Percentiles rank a stretch among this genome's conserved stretches.
These are phyloP conservation scores for Hylaeus anthracinus DNA, from an alignment of 1,140 invertebrate genomes.

Conservation along the genomic window DNA sequence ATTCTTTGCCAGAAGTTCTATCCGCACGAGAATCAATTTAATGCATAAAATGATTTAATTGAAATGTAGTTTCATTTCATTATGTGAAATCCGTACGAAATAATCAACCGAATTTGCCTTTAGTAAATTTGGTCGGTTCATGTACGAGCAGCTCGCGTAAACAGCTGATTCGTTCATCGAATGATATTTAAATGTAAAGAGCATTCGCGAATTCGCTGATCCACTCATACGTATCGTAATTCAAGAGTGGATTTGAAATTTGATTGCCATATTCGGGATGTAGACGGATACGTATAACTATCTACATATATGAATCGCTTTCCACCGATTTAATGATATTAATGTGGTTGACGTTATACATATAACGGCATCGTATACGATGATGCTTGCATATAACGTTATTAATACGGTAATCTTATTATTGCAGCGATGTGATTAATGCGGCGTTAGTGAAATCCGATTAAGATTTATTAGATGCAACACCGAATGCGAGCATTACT, in stretches of 20 bases:
- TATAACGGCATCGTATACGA: conserved; percentile 10
- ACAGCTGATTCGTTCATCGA: not conserved
- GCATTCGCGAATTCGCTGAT: not conserved
- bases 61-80: no score
- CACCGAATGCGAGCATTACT: conserved; percentile 14
- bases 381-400: conserved; percentile 32
- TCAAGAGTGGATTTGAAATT: conserved; percentile 14
- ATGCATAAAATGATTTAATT: not conserved
- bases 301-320: conserved; percentile 1
- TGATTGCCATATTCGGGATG: not conserved
- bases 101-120: no score
- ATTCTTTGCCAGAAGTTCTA: no score
- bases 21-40: no score
- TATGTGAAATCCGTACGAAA: no score
- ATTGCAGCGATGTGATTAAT: conserved; percentile 47
- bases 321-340: conserved; percentile 26
- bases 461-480: conserved; percentile 40
- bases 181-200: not conserved
- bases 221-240: not conserved
- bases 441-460: conserved; percentile 41
- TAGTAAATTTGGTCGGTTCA: no score
- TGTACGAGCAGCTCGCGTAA: not conserved
- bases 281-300: conserved; percentile 8
- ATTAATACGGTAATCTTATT: conserved; percentile 50
- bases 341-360: conserved; percentile 11